Conservation (phyloP, 2,888 invertebrate species). For the Geotrupes spiniger region DNA sequence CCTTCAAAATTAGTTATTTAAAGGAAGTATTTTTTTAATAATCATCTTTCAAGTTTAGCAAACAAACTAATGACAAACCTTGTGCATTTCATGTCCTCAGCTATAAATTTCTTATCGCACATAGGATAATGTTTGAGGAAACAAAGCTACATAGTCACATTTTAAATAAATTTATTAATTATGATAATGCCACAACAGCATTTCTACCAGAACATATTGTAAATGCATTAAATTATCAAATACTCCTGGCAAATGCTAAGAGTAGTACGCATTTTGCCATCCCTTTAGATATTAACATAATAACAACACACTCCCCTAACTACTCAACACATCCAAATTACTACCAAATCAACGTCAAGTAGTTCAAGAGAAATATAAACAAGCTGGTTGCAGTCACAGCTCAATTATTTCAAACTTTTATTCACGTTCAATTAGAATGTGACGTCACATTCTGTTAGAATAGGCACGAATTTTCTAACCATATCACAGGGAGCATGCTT, state of each 20-base stretch:
- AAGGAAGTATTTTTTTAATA: too few species aligned
- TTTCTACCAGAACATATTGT: constrained; percentile 41
- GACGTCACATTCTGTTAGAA: constrained; percentile 43
- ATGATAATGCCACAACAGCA: constrained; percentile 8
- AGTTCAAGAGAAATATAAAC: constrained; percentile 20
- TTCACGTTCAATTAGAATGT: constrained; percentile 27
- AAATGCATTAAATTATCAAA: constrained; percentile 45
- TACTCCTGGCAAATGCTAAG: constrained; percentile 37
- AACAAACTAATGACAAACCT: too few species aligned
- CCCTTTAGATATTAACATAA: constrained; percentile 36
- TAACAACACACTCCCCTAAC: constrained; percentile 21
- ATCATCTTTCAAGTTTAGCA: too few species aligned
- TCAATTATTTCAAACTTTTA: constrained; percentile 33
- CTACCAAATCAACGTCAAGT: constrained; percentile 12
- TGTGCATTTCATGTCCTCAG: too few species aligned
- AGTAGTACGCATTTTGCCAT: constrained; percentile 46
- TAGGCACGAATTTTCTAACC: constrained; percentile 46
- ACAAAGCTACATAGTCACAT: constrained; percentile 5
- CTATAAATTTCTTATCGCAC: too few species aligned
- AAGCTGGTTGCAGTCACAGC: constrained; percentile 50
- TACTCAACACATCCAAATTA: constrained; percentile 12
- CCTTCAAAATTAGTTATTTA: too few species aligned
- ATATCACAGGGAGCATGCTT: constrained; percentile 38
- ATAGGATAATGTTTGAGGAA: too few species aligned
- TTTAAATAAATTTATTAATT: constrained; percentile 20